Percentiles rank a stretch among this genome's conserved stretches.
These are phyloP conservation scores for Gallinago solitaria DNA, from an alignment of 2,797 vertebrate species.

Conservation along the genomic window DNA sequence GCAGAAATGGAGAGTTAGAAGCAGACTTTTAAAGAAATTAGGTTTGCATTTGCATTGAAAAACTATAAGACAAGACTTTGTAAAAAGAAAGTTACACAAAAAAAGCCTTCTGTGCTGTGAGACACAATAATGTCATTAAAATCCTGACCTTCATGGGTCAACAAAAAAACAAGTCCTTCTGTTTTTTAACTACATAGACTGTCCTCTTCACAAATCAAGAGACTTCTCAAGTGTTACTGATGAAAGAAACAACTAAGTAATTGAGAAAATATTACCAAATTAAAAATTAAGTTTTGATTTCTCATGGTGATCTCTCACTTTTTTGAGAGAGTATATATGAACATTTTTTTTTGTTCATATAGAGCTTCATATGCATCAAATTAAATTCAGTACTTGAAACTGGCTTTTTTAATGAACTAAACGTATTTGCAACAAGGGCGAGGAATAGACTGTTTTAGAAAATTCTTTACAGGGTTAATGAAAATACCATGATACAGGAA, in stretches of 20 bases:
- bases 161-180: not conserved
- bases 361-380: not conserved
- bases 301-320: not conserved
- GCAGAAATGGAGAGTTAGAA: not conserved
- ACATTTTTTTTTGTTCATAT: not conserved
- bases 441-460: not conserved
- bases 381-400: not conserved
- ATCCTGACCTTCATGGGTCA: not conserved
- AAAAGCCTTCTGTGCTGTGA: not conserved
- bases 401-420: not conserved
- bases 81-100: not conserved
- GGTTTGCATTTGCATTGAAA: not conserved
- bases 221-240: not conserved
- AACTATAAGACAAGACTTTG: not conserved
- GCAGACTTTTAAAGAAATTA: not conserved
- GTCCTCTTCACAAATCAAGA: not conserved
- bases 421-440: not conserved
- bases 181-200: not conserved
- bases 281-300: not conserved
- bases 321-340: not conserved
- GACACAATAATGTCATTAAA: not conserved
- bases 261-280: not conserved
- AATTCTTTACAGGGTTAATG: not conserved
- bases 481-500: not conserved
- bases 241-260: not conserved